Percentiles rank a stretch among this genome's conserved stretches.
phyloP scores from a whole-genome alignment of 1,140 invertebrate species.

The Papilio polyxenes region DNA sequence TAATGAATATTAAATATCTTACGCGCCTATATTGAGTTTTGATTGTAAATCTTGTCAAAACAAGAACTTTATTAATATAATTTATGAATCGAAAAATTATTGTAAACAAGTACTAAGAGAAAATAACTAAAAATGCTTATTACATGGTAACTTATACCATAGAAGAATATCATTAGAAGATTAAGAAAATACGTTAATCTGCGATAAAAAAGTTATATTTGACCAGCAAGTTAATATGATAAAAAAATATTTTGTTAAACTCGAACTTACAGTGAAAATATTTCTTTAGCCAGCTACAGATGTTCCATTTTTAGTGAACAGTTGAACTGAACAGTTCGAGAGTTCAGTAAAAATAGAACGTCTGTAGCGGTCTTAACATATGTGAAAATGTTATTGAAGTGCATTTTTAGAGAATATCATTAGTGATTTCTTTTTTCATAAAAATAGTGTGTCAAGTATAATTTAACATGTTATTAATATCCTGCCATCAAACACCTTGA shows the following conservation, averaged over 20 bases:
- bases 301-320: too few relatives aligned
- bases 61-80: background rate
- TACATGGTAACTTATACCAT: background rate
- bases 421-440: background rate
- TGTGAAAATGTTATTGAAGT: background rate
- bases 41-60: background rate
- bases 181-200: too few relatives aligned
- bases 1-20: constrained; percentile 36
- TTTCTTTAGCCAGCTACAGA: too few relatives aligned
- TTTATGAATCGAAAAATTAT: background rate
- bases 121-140: too few relatives aligned
- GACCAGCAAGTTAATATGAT: too few relatives aligned
- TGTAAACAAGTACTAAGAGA: background rate
- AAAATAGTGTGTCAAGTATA: background rate
- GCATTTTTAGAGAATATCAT: background rate
- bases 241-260: too few relatives aligned
- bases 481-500: constrained; percentile 13
- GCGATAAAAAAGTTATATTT: too few relatives aligned
- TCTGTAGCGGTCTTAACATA: background rate
- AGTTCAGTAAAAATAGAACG: too few relatives aligned
- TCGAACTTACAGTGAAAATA: too few relatives aligned
- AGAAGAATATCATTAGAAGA: background rate
- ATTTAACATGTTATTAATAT: background rate
- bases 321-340: too few relatives aligned
- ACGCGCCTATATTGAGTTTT: background rate